A percentile compares a stretch with the other conserved stretches of the same genome.
Evolutionary conservation across 1,140 invertebrate genomes (phyloP).

Genomic region (Plectrocnemia conspersa): DNA sequence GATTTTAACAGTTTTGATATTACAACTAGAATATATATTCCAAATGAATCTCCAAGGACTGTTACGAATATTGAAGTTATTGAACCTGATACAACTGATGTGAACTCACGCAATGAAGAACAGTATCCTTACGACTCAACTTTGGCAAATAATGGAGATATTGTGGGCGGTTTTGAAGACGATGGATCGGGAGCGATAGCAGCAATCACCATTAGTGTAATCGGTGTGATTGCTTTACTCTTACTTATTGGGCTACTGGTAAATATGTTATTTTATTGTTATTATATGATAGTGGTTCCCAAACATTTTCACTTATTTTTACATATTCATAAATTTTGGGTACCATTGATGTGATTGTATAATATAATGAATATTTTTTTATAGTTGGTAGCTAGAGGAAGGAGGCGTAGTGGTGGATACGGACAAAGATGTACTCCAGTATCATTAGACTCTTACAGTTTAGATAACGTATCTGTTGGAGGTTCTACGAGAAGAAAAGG

Average conservation of each 20-base stretch:
- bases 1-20: constrained; percentile 7
- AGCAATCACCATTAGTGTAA: constrained; percentile 52
- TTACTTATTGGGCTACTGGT: constrained; percentile 63
- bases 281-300: neutral
- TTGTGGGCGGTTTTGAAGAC: constrained; percentile 20
- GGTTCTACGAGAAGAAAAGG: constrained; percentile 70
- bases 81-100: constrained; percentile 11
- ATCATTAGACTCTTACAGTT: constrained; percentile 79
- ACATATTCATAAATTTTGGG: constrained; percentile 67
- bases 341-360: constrained; percentile 44
- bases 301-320: constrained; percentile 41
- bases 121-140: constrained; percentile 3
- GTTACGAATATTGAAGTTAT: constrained; percentile 30
- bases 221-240: constrained; percentile 54
- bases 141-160: constrained; percentile 2
- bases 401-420: constrained; percentile 58
- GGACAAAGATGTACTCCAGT: constrained; percentile 82
- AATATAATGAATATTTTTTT: constrained; percentile 7
- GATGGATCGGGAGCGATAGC: constrained; percentile 43
- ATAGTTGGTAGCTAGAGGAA: constrained; percentile 37
- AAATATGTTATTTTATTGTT: constrained; percentile 39
- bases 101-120: neutral
- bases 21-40: neutral
- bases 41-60: neutral
- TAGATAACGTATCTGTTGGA: constrained; percentile 83